phyloP scores from a whole-genome alignment of 2,113 vertebrate genomes.

The Phrynocephalus versicolor region DNA sequence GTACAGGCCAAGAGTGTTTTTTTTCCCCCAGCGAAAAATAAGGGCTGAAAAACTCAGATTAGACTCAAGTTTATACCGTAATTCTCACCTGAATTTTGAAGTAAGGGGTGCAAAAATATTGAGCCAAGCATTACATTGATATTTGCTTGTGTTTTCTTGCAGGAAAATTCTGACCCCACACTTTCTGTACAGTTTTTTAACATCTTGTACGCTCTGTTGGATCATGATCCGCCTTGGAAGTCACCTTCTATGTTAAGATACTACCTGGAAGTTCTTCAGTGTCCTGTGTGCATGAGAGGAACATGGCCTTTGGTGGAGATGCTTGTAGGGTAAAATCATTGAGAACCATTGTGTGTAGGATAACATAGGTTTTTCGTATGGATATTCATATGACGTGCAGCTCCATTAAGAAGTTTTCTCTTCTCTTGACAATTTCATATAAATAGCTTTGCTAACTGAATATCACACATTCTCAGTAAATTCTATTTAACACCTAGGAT shows the following conservation, averaged over 20 bases:
- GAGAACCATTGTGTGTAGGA: neutral
- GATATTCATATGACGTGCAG: neutral
- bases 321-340: conserved; percentile 83
- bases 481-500: too few species aligned
- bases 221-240: conserved; percentile 87
- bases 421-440: neutral
- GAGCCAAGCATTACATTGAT: neutral
- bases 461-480: too few species aligned
- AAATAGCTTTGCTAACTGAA: neutral
- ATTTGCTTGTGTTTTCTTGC: conserved; percentile 51
- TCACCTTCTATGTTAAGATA: conserved; percentile 76
- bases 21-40: too few species aligned
- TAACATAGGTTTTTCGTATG: neutral
- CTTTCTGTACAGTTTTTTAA: conserved; percentile 76
- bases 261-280: conserved; percentile 87
- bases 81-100: neutral
- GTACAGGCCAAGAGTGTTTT: too few species aligned
- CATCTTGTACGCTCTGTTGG: conserved; percentile 79
- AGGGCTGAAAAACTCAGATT: too few species aligned
- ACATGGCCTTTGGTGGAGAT: conserved; percentile 85
- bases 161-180: conserved; percentile 79
- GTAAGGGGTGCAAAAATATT: neutral
- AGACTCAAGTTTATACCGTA: too few species aligned
- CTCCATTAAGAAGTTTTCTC: neutral
- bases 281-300: conserved; percentile 87